Evolutionary conservation across 1,140 invertebrate genomes (phyloP).

Genomic region (Nasonia vitripennis): DNA sequence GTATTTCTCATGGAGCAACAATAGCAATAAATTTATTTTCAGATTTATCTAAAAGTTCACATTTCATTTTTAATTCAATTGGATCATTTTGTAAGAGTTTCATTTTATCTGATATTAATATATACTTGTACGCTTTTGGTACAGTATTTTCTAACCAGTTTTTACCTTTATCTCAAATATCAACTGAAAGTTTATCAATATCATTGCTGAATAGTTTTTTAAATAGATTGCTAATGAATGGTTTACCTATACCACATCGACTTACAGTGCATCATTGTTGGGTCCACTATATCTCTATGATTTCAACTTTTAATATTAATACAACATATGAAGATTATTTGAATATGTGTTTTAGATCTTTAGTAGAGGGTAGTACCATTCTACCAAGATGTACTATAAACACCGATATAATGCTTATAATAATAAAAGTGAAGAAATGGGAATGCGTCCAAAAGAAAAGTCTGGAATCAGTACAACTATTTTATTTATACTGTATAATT

Average conservation of each 20-base stretch:
- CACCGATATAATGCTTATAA: no score
- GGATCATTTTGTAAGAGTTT: constrained; percentile 4
- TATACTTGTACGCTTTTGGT: not conserved
- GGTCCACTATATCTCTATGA: not conserved
- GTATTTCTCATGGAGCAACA: not conserved
- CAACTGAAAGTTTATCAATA: not conserved
- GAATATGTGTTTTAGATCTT: not conserved
- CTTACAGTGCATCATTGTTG: not conserved
- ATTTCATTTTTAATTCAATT: not conserved
- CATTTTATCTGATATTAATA: not conserved
- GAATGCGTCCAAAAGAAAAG: no score
- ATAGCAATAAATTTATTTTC: not conserved
- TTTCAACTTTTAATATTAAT: not conserved
- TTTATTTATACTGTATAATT: no score
- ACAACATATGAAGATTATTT: not conserved
- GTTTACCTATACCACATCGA: not conserved
- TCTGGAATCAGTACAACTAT: no score
- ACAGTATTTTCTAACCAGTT: not conserved
- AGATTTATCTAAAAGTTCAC: not conserved
- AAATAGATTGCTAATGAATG: not conserved
- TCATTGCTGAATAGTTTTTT: not conserved
- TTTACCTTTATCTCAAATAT: not conserved
- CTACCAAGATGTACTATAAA: not conserved
- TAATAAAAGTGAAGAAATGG: no score
- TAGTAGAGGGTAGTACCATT: not conserved